Conservation (phyloP, 2,797 vertebrate species). For the Bucorvus abyssinicus region DNA sequence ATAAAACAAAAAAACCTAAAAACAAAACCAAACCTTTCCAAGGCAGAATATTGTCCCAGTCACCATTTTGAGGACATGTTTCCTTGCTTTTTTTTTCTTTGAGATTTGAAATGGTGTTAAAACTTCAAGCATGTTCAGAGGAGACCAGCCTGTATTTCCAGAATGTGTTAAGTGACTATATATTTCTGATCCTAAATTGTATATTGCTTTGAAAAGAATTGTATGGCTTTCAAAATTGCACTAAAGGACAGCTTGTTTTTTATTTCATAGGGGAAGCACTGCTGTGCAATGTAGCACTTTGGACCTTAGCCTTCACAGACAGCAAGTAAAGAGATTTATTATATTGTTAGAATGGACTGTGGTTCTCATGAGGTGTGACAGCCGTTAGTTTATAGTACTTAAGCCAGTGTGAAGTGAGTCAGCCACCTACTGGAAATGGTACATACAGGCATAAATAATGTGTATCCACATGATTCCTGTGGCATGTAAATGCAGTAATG, state of each 20-base stretch:
- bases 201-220: background rate
- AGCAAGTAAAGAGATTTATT: slow-evolving; percentile 51
- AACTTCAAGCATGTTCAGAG: background rate
- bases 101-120: background rate
- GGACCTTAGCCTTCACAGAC: background rate
- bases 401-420: slow-evolving; percentile 48
- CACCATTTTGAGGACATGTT: background rate
- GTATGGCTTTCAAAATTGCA: background rate
- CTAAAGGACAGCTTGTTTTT: background rate
- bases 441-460: slow-evolving; percentile 58
- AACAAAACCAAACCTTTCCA: background rate
- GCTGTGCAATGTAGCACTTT: background rate
- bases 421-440: slow-evolving; percentile 52
- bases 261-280: background rate
- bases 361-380: slow-evolving; percentile 57
- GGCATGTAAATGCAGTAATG: background rate
- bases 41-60: background rate
- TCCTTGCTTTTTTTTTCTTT: background rate
- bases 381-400: slow-evolving; percentile 68
- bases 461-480: slow-evolving; percentile 32
- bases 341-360: slow-evolving; percentile 5
- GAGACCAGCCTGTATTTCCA: background rate
- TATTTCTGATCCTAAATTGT: background rate
- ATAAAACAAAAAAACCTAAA: too few species aligned
- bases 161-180: background rate